Percentiles rank a stretch among this genome's conserved stretches.
Evolutionary conservation across 1,140 invertebrate genomes (phyloP).

Genomic region (Papilio aristodemus): DNA sequence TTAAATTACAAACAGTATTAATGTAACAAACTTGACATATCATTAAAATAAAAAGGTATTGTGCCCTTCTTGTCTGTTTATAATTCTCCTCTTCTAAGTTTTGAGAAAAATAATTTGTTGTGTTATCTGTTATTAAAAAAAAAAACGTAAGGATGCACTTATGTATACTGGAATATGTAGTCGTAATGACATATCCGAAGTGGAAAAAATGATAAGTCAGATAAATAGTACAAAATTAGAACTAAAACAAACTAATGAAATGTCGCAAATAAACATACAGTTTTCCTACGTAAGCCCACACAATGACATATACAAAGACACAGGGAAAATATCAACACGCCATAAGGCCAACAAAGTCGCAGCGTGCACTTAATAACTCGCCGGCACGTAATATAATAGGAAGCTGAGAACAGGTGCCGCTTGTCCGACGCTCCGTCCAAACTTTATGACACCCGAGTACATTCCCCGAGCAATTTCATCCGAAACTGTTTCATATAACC

Average conservation of each 20-base stretch:
- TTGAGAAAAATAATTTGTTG: no score
- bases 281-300: slow-evolving; percentile 10
- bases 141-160: no score
- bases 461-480: slow-evolving; percentile 62
- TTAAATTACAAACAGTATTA: no score
- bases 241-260: neutral
- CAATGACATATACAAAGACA: slow-evolving; percentile 4
- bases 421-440: slow-evolving; percentile 54
- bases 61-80: no score
- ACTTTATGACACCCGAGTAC: slow-evolving; percentile 68
- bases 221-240: neutral
- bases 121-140: no score
- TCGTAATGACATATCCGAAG: no score
- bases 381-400: slow-evolving; percentile 56
- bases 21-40: no score
- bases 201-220: no score
- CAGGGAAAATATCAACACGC: slow-evolving; percentile 12
- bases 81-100: no score
- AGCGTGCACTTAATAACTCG: slow-evolving; percentile 44
- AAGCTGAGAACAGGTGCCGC: slow-evolving; percentile 48
- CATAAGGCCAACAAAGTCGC: slow-evolving; percentile 42
- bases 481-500: slow-evolving; percentile 66
- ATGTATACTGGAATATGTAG: no score
- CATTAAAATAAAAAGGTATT: no score
- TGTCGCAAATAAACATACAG: slow-evolving; percentile 1